Evolutionary conservation across 2,113 vertebrate genomes (phyloP).

Genomic region (Tapirus terrestris): DNA sequence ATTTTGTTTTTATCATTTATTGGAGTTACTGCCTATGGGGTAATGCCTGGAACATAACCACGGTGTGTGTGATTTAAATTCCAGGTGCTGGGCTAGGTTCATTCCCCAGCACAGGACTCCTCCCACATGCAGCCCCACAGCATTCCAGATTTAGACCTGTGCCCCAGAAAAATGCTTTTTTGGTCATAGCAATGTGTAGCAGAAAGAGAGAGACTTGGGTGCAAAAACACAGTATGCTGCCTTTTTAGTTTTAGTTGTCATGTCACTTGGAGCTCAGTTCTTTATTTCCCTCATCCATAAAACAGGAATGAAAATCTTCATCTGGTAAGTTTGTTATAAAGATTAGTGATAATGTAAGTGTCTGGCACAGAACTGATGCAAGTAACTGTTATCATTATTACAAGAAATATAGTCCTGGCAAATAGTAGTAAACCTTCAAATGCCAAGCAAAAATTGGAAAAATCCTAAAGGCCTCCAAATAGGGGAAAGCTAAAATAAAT

Average conservation of each 20-base stretch:
- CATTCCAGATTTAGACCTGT: background rate
- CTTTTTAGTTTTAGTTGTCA: background rate
- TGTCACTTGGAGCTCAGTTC: background rate
- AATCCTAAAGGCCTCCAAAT: background rate
- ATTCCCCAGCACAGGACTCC: background rate
- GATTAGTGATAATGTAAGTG: background rate
- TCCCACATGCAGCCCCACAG: background rate
- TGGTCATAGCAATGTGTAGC: background rate
- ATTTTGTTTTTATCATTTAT: background rate
- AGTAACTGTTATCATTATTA: background rate
- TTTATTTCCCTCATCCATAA: background rate
- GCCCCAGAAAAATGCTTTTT: background rate
- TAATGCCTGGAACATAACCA: background rate
- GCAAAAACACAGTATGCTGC: background rate
- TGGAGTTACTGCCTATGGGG: background rate
- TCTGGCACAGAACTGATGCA: background rate
- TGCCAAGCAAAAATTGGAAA: background rate
- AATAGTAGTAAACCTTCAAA: background rate
- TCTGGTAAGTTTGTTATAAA: background rate
- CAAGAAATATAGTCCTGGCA: background rate
- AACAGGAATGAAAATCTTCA: background rate
- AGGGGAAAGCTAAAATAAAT: constrained; percentile 12
- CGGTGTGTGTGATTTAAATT: background rate
- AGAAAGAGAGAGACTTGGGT: background rate
- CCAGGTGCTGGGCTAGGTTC: background rate